phyloP scores from a whole-genome alignment of 2,888 invertebrate species.

The Chorisops tibialis region DNA sequence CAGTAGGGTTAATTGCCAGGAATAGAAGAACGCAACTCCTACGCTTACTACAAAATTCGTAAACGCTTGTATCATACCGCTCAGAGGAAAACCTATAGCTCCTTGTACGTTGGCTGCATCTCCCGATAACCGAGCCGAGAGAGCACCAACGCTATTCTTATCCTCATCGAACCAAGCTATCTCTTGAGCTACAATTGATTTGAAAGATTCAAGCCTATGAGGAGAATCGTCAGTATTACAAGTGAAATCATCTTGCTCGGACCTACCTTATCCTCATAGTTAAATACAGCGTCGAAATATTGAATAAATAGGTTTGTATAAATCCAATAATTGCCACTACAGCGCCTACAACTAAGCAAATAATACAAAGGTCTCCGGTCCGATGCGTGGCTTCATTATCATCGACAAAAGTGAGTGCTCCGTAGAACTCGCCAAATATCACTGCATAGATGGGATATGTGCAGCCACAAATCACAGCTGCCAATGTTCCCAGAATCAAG shows the following conservation, averaged over 20 bases:
- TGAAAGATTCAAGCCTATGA: conserved; percentile 55
- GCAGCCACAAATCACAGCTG: conserved; percentile 64
- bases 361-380: conserved; percentile 59
- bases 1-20: conserved; percentile 69
- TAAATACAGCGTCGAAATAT: conserved; percentile 69
- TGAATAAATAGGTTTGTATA: conserved; percentile 69
- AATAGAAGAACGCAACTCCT: conserved; percentile 61
- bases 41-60: conserved; percentile 65
- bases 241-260: neutral
- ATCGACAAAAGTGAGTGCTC: conserved; percentile 44
- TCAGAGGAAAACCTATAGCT: conserved; percentile 67
- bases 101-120: conserved; percentile 73
- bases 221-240: neutral
- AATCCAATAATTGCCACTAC: conserved; percentile 63
- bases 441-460: conserved; percentile 73
- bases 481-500: conserved; percentile 60
- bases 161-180: conserved; percentile 72
- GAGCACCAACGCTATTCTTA: conserved; percentile 64
- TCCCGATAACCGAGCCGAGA: conserved; percentile 67
- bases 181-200: conserved; percentile 68
- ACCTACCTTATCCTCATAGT: conserved; percentile 56
- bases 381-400: conserved; percentile 55
- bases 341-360: conserved; percentile 61
- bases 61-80: conserved; percentile 65
- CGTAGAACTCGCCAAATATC: conserved; percentile 71